A percentile compares a stretch with the other conserved stretches of the same genome.
phyloP scores from a whole-genome alignment of 2,113 vertebrate genomes.

The Cynopterus brachyotis region DNA sequence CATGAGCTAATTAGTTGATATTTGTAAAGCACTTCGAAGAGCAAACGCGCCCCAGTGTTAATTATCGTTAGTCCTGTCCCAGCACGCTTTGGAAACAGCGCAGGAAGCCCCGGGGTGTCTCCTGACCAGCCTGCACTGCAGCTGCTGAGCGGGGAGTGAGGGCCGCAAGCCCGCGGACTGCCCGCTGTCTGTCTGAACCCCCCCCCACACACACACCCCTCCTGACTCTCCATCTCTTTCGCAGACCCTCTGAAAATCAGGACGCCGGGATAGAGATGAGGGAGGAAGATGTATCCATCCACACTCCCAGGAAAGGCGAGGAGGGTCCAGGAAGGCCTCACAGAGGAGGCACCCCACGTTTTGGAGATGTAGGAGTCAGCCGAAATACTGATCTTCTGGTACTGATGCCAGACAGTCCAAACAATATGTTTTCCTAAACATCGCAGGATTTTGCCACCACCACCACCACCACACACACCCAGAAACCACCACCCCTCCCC shows the following conservation, averaged over 20 bases:
- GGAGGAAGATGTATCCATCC: too few species aligned
- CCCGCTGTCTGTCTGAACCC: rapidly evolving
- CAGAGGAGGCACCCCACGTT: background rate
- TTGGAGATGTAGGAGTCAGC: background rate
- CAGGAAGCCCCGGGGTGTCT: background rate
- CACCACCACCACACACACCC: background rate
- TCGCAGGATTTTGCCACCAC: background rate
- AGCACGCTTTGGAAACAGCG: background rate
- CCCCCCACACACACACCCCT: too few species aligned
- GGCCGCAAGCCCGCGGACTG: too few species aligned
- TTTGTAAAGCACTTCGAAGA: constrained; percentile 77
- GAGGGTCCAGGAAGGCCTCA: background rate
- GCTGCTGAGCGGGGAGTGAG: rapidly evolving
- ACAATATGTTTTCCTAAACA: background rate
- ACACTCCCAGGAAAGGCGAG: rapidly evolving
- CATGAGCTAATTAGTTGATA: constrained; percentile 72
- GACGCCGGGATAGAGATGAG: rapidly evolving
- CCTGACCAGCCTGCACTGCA: background rate
- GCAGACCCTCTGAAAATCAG: background rate
- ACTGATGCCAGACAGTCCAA: background rate
- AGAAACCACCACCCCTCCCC: background rate
- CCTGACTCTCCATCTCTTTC: background rate
- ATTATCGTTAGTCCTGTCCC: constrained; percentile 68
- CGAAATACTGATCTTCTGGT: background rate
- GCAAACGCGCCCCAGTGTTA: constrained; percentile 69